A percentile compares a stretch with the other conserved stretches of the same genome.
Conservation (phyloP, 2,797 vertebrate species). For the Aeoliscus strigatus region DNA sequence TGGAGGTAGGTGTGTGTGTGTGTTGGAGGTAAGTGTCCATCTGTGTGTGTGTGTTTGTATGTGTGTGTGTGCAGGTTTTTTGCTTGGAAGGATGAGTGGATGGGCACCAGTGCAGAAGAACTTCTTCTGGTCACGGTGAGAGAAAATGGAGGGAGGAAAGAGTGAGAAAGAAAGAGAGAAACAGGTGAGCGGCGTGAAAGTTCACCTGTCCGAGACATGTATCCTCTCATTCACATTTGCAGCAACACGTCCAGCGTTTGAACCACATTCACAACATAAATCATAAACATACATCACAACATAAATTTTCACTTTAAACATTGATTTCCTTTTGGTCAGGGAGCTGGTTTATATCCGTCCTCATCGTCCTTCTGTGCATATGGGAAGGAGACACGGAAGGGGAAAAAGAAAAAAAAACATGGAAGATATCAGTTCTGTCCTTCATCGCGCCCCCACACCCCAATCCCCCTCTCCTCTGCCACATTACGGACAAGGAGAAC, state of each 20-base stretch:
- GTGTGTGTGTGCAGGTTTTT: constrained; percentile 60
- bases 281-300: too few relatives aligned
- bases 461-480: constrained; percentile 55
- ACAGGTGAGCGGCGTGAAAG: not conserved
- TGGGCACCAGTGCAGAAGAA: constrained; percentile 92
- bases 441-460: constrained; percentile 53
- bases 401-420: too few relatives aligned
- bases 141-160: constrained; percentile 5
- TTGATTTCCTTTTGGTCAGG: too few relatives aligned
- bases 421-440: constrained; percentile 47
- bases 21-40: constrained; percentile 15
- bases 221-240: too few relatives aligned
- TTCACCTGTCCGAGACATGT: not conserved
- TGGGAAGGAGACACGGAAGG: too few relatives aligned
- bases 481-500: constrained; percentile 66
- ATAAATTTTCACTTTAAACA: too few relatives aligned
- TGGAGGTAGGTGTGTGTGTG: constrained; percentile 29
- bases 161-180: constrained; percentile 4
- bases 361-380: too few relatives aligned
- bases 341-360: too few relatives aligned
- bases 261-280: too few relatives aligned
- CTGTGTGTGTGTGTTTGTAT: constrained; percentile 18
- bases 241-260: too few relatives aligned
- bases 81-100: constrained; percentile 89
- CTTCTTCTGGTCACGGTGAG: constrained; percentile 79